Evolutionary conservation across 2,797 vertebrate genomes (phyloP), one percentile per base, ranked within the genome.

Genomic region (Microhierax caerulescens): DNA sequence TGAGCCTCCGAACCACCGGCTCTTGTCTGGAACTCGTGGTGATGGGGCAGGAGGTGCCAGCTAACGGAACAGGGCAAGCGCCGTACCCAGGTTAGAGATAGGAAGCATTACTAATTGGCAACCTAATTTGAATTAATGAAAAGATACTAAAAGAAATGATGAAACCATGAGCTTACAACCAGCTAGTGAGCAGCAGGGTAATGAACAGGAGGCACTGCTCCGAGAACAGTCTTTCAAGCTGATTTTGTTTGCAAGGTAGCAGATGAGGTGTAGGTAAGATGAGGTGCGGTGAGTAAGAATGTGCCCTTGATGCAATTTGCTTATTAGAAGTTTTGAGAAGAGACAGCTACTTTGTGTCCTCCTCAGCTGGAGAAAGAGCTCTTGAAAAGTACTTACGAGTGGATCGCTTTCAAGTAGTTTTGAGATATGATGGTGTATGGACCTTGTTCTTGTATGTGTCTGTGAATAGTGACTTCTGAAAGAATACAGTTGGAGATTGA

Each of bases 251-350:
- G 69, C 4, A 10, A 22, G 57, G 53, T 8, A 19, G 53, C 30
- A 21, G 72, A 4, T 0, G 2, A 25, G 54, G 48, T 13, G 54
- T 5, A 15, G 74, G 56, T 20, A 1, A 11, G 32, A 0, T 6
- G 0, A 4, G 60, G 19, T 19, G 32, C 61, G 50, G 34, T 2
- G 14, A 9, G 11, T 13, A 7, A 45, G 41, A 63, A 5, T 15
- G n/a, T 9, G 6, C 23, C 11, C 54, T 59, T 21, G 21, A 3
- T 1, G 1, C 2, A 0, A 22, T 51, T 61, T 34, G 8, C 53
- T 11, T 11, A 10, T 74, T 65, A 20, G 6, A 3, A n/a, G 30
- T 39, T 63, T n/a, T 18, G 21, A 18, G 45, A 11, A 30, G 20
- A 13, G 14, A 5, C 36, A 18, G 74, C 9, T 7, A 6, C 11